Evolutionary conservation across 2,888 invertebrate genomes (phyloP).

Genomic region (Myopa tessellatipennis): DNA sequence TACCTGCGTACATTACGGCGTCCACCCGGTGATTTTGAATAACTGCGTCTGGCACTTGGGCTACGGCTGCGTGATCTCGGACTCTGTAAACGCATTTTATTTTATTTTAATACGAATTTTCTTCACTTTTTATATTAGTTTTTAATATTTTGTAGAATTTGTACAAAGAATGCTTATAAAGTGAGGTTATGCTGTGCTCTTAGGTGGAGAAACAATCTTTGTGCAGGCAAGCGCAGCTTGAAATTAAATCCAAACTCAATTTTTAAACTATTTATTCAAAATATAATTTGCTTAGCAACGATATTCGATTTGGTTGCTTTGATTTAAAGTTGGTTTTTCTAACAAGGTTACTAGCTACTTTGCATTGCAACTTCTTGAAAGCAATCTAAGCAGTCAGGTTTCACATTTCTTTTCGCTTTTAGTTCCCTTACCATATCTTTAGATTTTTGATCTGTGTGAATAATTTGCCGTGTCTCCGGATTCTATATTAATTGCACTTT

Average conservation of each 20-base stretch:
- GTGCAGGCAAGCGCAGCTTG: neutral
- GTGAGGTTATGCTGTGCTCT: conserved; percentile 37
- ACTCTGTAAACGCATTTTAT: conserved; percentile 42
- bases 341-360: neutral
- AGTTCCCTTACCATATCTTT: conserved; percentile 17
- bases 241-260: neutral
- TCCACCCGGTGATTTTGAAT: conserved; percentile 47
- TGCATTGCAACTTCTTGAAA: neutral
- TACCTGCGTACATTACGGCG: conserved; percentile 47
- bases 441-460: neutral
- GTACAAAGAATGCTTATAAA: neutral
- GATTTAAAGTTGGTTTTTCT: neutral
- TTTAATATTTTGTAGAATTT: neutral
- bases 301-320: conserved; percentile 15
- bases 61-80: conserved; percentile 49
- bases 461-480: neutral
- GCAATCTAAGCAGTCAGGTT: neutral
- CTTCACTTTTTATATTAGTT: neutral
- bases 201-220: neutral
- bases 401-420: neutral
- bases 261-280: neutral
- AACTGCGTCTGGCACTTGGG: conserved; percentile 44
- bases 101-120: neutral
- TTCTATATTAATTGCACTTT: conserved; percentile 9
- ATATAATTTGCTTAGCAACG: conserved; percentile 32